Base-by-base conservation (phyloP, 2,888 invertebrate species). In the Cosmia pyralina region DNA sequence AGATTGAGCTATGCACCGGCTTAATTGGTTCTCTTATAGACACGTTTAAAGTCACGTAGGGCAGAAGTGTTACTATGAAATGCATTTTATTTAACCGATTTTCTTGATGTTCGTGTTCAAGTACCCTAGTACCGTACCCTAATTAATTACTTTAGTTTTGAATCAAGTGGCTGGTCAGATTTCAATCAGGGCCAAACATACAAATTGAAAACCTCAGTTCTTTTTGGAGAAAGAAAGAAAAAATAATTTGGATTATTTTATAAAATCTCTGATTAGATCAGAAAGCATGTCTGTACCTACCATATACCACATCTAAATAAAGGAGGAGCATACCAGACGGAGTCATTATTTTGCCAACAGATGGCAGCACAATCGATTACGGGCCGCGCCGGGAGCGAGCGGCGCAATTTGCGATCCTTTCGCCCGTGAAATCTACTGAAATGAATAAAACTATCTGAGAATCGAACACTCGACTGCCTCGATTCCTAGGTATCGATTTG, bases 281-380 rank as follows among this genome's bases (percentile, higher is more conserved):
- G 13, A 77, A 75, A 63, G 72, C 70, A 82, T 90, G 75, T 82
- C 48, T 52, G 73, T 22, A 75, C 65, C 79, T 81, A 50, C 53
- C 84, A 75, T 92, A 90, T 92, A 90, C 92, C 82, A 68, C 79
- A 72, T 77, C 85, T 86, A 89, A 91, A 91, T 90, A 93, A 92
- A 92, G 90, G 92, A 89, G 88, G 84, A 90, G 92, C 93, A 94
- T 93, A 93, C 94, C 94, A 94, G 94, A 93, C 94, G 91, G 91
- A 93, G 94, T 94, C 94, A 94, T 94, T 95, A 94, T 94, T 94
- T 94, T 93, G 91, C 94, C 94, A 95, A 94, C 94, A 95, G 95
- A 95, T 95, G 95, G 95, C 94, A 93, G 95, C 92, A 92, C 94
- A 95, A 95, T 95, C 95, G 94, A 95, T 95, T 94, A 93, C 92